Evolutionary conservation across 2,888 invertebrate species (phyloP).

Genomic region (Xylocampa areola): DNA sequence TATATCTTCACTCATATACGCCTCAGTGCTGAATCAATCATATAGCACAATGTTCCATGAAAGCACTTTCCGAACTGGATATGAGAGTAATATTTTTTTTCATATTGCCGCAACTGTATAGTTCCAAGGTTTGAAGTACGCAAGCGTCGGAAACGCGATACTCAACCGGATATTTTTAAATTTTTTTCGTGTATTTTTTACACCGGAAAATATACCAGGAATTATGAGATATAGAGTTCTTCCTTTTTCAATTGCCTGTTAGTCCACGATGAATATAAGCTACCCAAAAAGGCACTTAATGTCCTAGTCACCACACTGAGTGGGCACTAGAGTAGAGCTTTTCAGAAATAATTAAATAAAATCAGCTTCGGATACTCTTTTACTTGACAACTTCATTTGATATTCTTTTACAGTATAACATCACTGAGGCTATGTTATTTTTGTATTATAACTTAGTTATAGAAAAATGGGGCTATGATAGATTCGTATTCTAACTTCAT

Average conservation of each 20-base stretch:
- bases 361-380: no score
- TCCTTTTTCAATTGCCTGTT: neutral
- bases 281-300: no score
- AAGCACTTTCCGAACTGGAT: conserved; percentile 16
- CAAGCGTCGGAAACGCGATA: neutral
- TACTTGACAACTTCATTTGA: no score
- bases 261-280: no score
- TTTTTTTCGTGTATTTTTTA: neutral
- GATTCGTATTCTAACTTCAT: no score
- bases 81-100: conserved; percentile 22
- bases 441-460: no score
- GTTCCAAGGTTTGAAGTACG: conserved; percentile 19
- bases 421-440: no score
- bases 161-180: neutral
- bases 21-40: conserved; percentile 41
- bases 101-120: conserved; percentile 23
- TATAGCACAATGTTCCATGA: conserved; percentile 35
- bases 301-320: no score
- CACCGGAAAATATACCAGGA: neutral
- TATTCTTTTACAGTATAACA: no score
- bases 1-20: conserved; percentile 20
- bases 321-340: no score
- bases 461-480: no score
- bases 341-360: no score
- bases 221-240: neutral